Percentiles rank a stretch among this genome's conserved stretches.
Evolutionary conservation across 2,797 vertebrate genomes (phyloP).

Genomic region (Acestrorhynchus altus): DNA sequence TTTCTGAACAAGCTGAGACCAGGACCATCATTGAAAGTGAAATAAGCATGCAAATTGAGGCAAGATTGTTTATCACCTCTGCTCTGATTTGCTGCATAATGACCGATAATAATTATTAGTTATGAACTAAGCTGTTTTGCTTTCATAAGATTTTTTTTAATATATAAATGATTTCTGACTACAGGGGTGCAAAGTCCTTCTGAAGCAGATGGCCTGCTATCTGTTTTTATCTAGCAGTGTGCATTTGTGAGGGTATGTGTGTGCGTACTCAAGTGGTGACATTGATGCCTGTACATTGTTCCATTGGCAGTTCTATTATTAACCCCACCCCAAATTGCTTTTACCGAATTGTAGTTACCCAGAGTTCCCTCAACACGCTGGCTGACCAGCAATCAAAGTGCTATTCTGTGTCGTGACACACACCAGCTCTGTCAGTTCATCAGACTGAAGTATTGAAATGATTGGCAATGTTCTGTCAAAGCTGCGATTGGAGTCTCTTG

Average conservation of each 20-base stretch:
- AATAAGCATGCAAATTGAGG: too few species aligned
- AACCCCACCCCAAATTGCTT: conserved; percentile 57
- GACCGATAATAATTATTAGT: neutral
- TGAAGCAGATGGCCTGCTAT: conserved; percentile 42
- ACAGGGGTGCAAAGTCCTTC: conserved; percentile 31
- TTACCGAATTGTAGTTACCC: conserved; percentile 67
- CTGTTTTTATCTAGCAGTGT: neutral
- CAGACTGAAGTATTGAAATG: conserved; percentile 75
- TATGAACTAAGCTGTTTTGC: neutral
- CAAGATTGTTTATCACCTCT: too few species aligned
- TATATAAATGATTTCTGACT: conserved; percentile 48
- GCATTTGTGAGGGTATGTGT: conserved; percentile 22
- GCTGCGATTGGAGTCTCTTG: conserved; percentile 51
- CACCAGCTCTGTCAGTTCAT: conserved; percentile 71
- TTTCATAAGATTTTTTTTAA: conserved; percentile 35
- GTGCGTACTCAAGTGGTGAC: conserved; percentile 27
- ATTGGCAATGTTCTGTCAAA: conserved; percentile 70
- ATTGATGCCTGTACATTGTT: conserved; percentile 69
- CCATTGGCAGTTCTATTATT: conserved; percentile 65
- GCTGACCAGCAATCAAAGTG: conserved; percentile 75
- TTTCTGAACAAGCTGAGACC: too few species aligned
- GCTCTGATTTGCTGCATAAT: too few species aligned
- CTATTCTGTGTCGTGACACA: conserved; percentile 62
- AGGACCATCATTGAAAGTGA: too few species aligned
- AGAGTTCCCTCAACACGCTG: conserved; percentile 67